Evolutionary conservation across 2,888 invertebrate species (phyloP), one percentile per base, ranked within the genome.

Genomic region (Leuctra nigra): DNA sequence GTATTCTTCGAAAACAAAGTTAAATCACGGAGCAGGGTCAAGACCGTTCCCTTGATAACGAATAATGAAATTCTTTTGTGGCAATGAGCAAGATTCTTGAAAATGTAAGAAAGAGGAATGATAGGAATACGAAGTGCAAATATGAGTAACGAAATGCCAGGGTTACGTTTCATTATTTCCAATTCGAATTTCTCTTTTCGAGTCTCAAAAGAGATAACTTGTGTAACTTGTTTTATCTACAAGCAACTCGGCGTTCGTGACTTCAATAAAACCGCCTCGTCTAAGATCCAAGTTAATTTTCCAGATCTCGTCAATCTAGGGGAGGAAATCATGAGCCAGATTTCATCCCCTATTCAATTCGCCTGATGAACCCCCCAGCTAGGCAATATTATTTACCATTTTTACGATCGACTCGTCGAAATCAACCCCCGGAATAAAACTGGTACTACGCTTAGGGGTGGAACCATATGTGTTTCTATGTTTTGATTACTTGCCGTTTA

Each of bases 351-450:
- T 38, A 46, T 46, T 33, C 46, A 44, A 44, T 52, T 36, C 57
- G 47, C 53, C 55, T 58, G 58, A 58, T 58, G 58, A 58, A 58
- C 58, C 58, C 53, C 36, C 7, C 24, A n/a, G n/a, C n/a, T n/a
- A n/a, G n/a, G 41, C 50, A 38, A 55, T 52, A 52, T 58, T 55
- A 58, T 58, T 58, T 58, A 53, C 50, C 58, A 58, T 55, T 58
- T 58, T 58, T 58, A 58, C 52, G 58, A 58, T 58, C 52, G 52
- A 33, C 11, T 18, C 18, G 50, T 35, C 50, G 22, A 50, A 50
- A 35, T 50, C 50, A 50, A 50, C 50, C 50, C 50, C 50, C 18
- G 20, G 35, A 35, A 50, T 35, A 50, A 33, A 18, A 50, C 29
- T 35, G 33, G 33, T 29, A 22, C 44, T 23, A 4, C 41, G 16